Base-by-base conservation (phyloP, 2,797 vertebrate species). In the Emys orbicularis region DNA sequence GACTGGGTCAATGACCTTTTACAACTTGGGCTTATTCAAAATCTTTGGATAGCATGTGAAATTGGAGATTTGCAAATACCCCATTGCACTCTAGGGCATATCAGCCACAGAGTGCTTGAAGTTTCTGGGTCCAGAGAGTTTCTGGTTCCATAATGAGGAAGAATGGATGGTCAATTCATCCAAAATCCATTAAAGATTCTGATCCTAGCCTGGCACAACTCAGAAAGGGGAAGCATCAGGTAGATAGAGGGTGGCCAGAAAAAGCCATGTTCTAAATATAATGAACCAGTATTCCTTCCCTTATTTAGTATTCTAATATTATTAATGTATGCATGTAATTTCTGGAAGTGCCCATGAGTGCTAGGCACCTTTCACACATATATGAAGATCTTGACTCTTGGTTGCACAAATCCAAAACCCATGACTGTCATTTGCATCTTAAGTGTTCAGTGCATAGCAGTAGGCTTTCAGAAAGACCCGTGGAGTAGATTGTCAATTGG, bases 1-100 rank as follows among this genome's bases (percentile, higher is more conserved):
- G 89, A 91, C 79, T 76, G 94, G 97, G 96, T 97, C 95, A 97
- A 81, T 44, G 96, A 96, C 95, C 97, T 97, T 96, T 92, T 94
- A 94, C 90, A 97, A 91, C 95, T 89, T 76, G 31, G 92, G 81
- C 81, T 93, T 93, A 84, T 49, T 95, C 72, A 92, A 92, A 96
- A 91, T 91, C 86, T 90, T 88, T 88, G 84, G 68, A 49, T 91
- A 25, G 84, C 96, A 90, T 95, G 89, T 94, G 96, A 93, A 97
- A 91, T 68, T 76, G 68, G 89, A 94, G 89, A 88, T 61, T 88
- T 91, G 31, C 76, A 96, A 93, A 96, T 87, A 81, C 88, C 56
- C 12, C 13, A 79, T 59, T 79, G 86, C 56, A 77, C 83, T 86
- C 86, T 79, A 41, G 79, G 59, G 1, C 93, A 16, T 91, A n/a